These are phyloP conservation scores for Latrodectus geometricus DNA, from an alignment of 1,140 invertebrate genomes.

Conservation along the genomic window DNA sequence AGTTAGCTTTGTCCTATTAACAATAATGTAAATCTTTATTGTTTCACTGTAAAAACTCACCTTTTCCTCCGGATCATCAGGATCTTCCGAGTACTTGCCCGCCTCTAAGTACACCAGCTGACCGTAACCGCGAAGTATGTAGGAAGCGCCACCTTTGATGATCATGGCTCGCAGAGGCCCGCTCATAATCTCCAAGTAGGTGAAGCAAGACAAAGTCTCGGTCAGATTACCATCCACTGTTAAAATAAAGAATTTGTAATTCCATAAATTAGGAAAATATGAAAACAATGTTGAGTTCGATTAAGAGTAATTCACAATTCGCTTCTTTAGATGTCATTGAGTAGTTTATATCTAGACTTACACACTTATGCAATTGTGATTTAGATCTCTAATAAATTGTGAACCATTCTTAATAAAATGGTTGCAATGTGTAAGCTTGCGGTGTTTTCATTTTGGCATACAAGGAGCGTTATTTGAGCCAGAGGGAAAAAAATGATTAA, in stretches of 20 bases:
- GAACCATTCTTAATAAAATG: too few relatives aligned
- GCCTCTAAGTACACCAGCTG: constrained; percentile 65
- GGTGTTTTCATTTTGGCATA: too few relatives aligned
- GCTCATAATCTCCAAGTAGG: constrained; percentile 65
- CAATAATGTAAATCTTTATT: not conserved
- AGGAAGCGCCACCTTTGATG: constrained; percentile 65
- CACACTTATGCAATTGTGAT: too few relatives aligned
- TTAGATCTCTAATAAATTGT: too few relatives aligned
- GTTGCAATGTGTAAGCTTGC: too few relatives aligned
- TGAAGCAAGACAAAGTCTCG: constrained; percentile 31
- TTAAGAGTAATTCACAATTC: too few relatives aligned
- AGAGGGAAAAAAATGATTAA: too few relatives aligned
- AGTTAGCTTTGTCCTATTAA: not conserved
- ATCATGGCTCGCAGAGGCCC: constrained; percentile 66
- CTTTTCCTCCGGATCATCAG: constrained; percentile 65
- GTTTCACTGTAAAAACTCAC: constrained; percentile 15
- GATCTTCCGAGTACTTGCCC: constrained; percentile 66
- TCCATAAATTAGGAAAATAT: not conserved
- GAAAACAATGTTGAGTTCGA: not conserved
- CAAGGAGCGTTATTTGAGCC: too few relatives aligned
- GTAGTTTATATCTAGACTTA: too few relatives aligned
- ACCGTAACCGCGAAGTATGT: constrained; percentile 64
- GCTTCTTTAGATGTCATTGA: too few relatives aligned
- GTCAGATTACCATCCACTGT: constrained; percentile 2
- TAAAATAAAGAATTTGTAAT: not conserved